Evolutionary conservation across 2,888 invertebrate genomes (phyloP), one percentile per base, ranked within the genome.

Genomic region (Caenorhabditis macrosperma): DNA sequence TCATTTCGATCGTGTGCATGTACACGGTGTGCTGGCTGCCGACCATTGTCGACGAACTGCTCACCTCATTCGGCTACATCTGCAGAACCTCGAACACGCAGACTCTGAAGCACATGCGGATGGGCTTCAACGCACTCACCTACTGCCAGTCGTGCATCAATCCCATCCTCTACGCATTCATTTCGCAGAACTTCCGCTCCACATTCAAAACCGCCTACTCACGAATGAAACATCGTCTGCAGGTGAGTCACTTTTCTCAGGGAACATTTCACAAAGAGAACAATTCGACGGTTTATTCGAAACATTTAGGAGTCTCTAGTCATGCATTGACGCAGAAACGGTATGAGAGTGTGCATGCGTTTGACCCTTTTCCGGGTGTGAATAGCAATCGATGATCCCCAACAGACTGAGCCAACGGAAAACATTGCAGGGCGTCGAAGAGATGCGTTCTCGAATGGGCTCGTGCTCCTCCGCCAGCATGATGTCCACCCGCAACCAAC

Each of bases 61-160:
- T 94, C 22, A 93, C 93, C 2, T 93, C 94, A 0, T 94, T 93
- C 88, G 92, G 92, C 0, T 86, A 93, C 26, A 88, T 94, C 15
- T 88, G 88, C 48, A 92, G 92, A 1, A 83, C 85, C 4, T 85
- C 86, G 9, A 86, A 84, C 55, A 91, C 92, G 24, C 93, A 93
- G 2, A 87, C 91, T 22, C 90, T 93, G 64, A 94, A 94, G 86
- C 93, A 94, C 82, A 92, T 94, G 91, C 92, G 93, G 50, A 93
- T 93, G 44, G 92, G 93, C 7, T 94, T 94, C 88, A 82, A 86
- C 54, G 85, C 85, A 1, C 68, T 87, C 82, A 86, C 94, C 0
- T 94, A 94, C 90, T 93, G 93, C 88, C 94, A 94, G 91, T 94
- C 94, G 88, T 94, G 94, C 90, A 93, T 94, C 84, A 94, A 94